These are phyloP conservation scores for Epirrhoe tristata DNA, from an alignment of 2,888 invertebrate species.

Conservation along the genomic window DNA sequence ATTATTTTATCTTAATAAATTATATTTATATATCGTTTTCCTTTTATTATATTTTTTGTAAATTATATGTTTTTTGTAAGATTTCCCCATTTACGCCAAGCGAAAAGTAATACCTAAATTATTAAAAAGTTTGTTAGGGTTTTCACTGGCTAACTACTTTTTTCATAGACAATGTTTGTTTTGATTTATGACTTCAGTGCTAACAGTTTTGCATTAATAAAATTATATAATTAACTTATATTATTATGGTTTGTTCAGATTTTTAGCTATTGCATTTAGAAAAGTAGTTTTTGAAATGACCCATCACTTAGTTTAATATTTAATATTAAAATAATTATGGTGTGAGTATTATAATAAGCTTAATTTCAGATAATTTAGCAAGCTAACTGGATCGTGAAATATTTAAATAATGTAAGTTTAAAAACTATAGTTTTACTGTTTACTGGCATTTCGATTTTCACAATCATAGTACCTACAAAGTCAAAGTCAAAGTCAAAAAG, in stretches of 20 bases:
- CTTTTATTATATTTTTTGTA: background rate
- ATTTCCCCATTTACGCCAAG: no score
- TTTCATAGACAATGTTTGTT: no score
- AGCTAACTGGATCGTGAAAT: background rate
- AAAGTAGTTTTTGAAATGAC: background rate
- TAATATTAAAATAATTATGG: background rate
- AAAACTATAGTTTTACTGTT: background rate
- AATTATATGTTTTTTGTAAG: no score
- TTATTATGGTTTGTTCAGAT: background rate
- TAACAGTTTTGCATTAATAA: no score
- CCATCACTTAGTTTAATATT: background rate
- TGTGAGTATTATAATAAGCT: conserved; percentile 12
- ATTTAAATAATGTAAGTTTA: background rate
- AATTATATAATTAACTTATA: background rate
- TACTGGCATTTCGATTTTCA: no score
- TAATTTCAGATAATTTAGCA: conserved; percentile 24
- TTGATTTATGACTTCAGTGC: no score
- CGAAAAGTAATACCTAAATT: no score
- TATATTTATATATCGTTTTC: background rate
- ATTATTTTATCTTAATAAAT: background rate
- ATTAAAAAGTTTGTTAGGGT: no score
- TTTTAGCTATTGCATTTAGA: background rate
- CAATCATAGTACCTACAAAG: no score
- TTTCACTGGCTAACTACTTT: no score
- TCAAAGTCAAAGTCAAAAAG: no score